Base-by-base conservation (phyloP, 1,140 invertebrate species). In the Hydropsyche tenuis region DNA sequence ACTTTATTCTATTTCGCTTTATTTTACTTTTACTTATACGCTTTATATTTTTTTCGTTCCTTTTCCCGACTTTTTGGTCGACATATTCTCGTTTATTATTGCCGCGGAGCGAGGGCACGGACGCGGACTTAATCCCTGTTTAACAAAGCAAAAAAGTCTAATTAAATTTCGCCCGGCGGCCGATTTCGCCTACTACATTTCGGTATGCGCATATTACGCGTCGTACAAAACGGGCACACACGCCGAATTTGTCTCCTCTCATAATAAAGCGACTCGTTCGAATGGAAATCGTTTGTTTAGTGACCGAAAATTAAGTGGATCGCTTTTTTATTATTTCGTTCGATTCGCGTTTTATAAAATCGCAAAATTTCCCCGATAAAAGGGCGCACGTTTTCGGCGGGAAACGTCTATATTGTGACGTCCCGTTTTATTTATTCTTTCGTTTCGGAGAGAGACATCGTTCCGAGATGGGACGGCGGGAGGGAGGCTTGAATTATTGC, bases 101-200 rank as follows among this genome's bases (percentile, higher is more conserved):
- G 64, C 66, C 37, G n/a, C 16, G 30, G 25, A 56, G 63, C 30
- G 22, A 20, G 68, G 45, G 56, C 64, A 66, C 27, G 14, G 51
- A 23, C 72, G 25, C 60, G 27, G 16, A 53, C 65, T 56, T 73
- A 73, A 68, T 60, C 64, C 72, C 27, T 68, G 27, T 73, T 69
- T 69, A 73, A 73, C 72, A 73, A 73, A 71, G 66, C 64, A 66
- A 69, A 69, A 73, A 69, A 73, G 72, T 69, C 72, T 73, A 69
- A 73, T 73, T 73, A 73, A 63, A 63, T 72, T 72, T 64, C 43
- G 66, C 66, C 30, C 25, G 37, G 66, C 43, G 66, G 66, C 66
- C 66, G 45, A 69, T 69, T 69, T 69, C 45, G 30, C 30, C 30
- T 37, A 37, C 30, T 37, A 37, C 30, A 9, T 37, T 37, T 4